A percentile compares a stretch with the other conserved stretches of the same genome.
Evolutionary conservation across 2,797 vertebrate genomes (phyloP).

Genomic region (Spatula clypeata): DNA sequence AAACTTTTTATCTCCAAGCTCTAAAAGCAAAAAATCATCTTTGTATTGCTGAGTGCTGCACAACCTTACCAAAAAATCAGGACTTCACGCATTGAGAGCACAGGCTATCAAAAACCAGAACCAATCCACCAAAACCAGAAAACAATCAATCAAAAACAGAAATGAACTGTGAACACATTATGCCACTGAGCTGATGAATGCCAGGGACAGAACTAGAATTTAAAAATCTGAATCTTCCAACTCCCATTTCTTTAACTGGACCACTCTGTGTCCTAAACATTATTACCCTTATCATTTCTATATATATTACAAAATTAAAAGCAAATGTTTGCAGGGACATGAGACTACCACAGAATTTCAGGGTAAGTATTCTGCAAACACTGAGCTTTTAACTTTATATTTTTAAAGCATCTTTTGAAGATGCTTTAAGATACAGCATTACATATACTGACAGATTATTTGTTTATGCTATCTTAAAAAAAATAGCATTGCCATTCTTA

Average conservation of each 20-base stretch:
- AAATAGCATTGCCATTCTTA: background rate
- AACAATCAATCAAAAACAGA: background rate
- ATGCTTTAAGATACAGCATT: background rate
- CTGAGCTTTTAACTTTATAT: background rate
- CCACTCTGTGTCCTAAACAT: fast-evolving
- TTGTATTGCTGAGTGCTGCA: background rate
- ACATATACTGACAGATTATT: background rate
- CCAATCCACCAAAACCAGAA: background rate
- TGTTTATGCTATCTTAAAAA: background rate
- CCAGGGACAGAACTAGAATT: background rate
- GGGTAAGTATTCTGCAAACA: background rate
- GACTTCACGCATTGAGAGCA: background rate
- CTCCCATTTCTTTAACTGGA: background rate
- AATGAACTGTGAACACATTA: background rate
- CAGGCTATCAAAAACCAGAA: background rate
- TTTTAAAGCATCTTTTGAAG: background rate
- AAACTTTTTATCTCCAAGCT: background rate
- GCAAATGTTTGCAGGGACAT: background rate
- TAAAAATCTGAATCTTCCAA: background rate
- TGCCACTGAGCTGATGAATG: background rate
- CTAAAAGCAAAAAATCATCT: background rate
- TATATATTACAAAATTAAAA: background rate
- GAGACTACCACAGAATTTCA: background rate
- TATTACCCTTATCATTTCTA: fast-evolving
- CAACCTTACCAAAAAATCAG: background rate